Percentiles rank a stretch among this genome's conserved stretches.
Evolutionary conservation across 2,888 invertebrate species (phyloP).

Genomic region (Drosophila hawaiiensis): DNA sequence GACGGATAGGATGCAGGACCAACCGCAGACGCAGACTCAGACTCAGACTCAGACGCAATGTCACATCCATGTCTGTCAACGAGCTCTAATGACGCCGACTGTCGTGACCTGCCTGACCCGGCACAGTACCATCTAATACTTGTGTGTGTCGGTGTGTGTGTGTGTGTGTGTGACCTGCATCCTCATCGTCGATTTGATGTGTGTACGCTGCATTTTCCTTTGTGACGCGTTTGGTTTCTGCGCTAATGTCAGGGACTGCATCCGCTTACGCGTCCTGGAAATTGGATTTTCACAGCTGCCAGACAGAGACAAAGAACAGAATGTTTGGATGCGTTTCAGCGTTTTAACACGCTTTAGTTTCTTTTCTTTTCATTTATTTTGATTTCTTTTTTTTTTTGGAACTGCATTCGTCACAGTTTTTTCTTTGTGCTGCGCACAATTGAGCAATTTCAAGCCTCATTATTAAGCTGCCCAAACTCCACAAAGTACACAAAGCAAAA

Average conservation of each 20-base stretch:
- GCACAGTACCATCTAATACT: constrained; percentile 7
- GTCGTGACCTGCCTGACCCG: constrained; percentile 31
- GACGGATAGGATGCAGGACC: constrained; percentile 9
- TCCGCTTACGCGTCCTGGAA: constrained; percentile 71
- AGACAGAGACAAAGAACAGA: constrained; percentile 42
- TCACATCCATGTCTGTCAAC: constrained; percentile 64
- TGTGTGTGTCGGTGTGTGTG: constrained; percentile 10
- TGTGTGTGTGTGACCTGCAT: constrained; percentile 45
- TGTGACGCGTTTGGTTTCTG: constrained; percentile 41
- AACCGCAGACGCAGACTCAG: constrained; percentile 34
- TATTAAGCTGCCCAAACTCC: constrained; percentile 33
- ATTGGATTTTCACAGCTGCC: constrained; percentile 81
- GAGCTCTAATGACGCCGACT: constrained; percentile 41
- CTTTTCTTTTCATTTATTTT: constrained; percentile 1
- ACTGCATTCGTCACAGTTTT: constrained; percentile 44
- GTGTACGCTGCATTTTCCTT: constrained; percentile 23
- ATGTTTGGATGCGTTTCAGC: constrained; percentile 28
- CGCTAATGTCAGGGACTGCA: constrained; percentile 57
- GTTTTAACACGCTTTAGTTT: constrained; percentile 68
- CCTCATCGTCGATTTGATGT: constrained; percentile 39
- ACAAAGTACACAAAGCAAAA: constrained; percentile 32
- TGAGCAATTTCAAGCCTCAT: constrained; percentile 72
- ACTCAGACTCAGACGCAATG: constrained; percentile 64
- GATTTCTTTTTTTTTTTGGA: constrained; percentile 4
- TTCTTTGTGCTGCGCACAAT: constrained; percentile 9